Percentiles rank a stretch among this genome's conserved stretches.
These are phyloP conservation scores for Platyscapa corneri DNA, from an alignment of 1,140 invertebrate species.

Conservation along the genomic window DNA sequence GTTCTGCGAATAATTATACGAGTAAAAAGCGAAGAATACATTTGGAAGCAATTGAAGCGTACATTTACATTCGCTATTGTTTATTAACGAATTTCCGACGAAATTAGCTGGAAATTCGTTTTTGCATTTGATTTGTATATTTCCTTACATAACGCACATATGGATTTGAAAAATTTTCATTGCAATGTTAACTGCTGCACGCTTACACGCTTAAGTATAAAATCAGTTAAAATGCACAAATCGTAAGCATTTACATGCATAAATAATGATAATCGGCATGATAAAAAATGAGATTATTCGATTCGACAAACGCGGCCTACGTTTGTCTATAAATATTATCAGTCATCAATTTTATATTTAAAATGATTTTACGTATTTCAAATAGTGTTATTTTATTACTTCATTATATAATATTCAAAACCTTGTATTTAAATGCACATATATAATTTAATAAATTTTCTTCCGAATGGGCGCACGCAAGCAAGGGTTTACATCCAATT, in stretches of 20 bases:
- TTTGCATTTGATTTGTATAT: not conserved
- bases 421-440: not conserved
- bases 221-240: not conserved
- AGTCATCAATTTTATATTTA: not conserved
- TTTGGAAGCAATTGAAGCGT: constrained; percentile 26
- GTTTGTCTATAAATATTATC: not conserved
- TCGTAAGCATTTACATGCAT: not conserved
- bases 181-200: not conserved
- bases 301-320: not conserved
- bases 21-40: constrained; percentile 12
- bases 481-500: not conserved
- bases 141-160: constrained; percentile 5
- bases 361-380: not conserved
- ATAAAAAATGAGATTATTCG: not conserved
- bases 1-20: constrained; percentile 13
- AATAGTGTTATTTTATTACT: not conserved
- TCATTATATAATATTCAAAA: not conserved
- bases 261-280: not conserved
- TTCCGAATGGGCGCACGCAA: not conserved
- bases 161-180: constrained; percentile 7
- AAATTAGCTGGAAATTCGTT: constrained; percentile 21
- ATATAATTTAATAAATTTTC: not conserved
- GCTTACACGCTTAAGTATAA: not conserved
- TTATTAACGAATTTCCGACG: constrained; percentile 21
- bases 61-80: not conserved